phyloP scores from a whole-genome alignment of 2,888 invertebrate genomes.

The Erebia palarica region DNA sequence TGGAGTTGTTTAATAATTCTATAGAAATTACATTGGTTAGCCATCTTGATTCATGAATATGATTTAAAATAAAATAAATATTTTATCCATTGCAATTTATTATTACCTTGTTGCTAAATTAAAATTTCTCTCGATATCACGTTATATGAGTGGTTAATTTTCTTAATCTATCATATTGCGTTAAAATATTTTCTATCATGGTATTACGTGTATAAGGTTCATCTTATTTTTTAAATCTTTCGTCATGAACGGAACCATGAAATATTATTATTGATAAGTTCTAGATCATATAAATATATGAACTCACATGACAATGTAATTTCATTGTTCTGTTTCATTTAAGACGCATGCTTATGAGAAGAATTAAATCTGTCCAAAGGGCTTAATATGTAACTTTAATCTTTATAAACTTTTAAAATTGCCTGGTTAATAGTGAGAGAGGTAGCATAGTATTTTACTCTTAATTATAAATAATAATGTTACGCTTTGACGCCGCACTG shows the following conservation, averaged over 20 bases:
- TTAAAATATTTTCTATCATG: not conserved
- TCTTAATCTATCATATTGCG: not conserved
- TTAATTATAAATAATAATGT: constrained; percentile 57
- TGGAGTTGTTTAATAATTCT: not conserved
- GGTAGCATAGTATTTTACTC: constrained; percentile 75
- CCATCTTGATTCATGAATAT: not conserved
- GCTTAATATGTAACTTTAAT: constrained; percentile 65
- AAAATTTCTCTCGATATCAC: not conserved
- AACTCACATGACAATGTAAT: constrained; percentile 41
- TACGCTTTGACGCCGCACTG: constrained; percentile 40
- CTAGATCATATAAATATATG: constrained; percentile 82
- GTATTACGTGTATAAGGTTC: not conserved
- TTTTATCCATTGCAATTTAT: not conserved
- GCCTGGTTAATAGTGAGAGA: constrained; percentile 79
- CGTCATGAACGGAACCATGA: not conserved
- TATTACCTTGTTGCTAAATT: not conserved
- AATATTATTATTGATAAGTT: constrained; percentile 70
- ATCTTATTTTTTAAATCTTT: not conserved
- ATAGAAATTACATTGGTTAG: not conserved
- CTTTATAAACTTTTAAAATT: constrained; percentile 63
- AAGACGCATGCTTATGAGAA: constrained; percentile 25
- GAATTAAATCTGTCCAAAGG: constrained; percentile 53
- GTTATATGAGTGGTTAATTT: constrained; percentile 6
- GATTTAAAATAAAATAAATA: not conserved
- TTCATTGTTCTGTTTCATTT: constrained; percentile 33